Base-by-base conservation (phyloP, 2,888 invertebrate genomes). In the Athalia circularis region DNA sequence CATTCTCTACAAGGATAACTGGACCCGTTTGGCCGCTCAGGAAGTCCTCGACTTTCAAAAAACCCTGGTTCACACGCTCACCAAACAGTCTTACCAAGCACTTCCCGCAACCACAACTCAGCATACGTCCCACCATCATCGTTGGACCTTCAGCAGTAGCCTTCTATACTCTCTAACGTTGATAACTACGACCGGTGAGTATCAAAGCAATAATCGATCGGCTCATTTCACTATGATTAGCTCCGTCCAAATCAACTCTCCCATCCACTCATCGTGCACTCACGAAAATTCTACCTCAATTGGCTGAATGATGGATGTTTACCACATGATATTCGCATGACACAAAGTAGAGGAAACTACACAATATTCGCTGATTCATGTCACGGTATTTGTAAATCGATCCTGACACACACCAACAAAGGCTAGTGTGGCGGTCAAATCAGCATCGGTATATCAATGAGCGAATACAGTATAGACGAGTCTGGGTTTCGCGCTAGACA, bases 181-280 rank as follows among this genome's bases (percentile, higher is more conserved):
- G 83, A 98, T 98, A 88, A 98, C 98, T 7, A 98, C 98, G 59
- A 98, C 98, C 85, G 98, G 98, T 98, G 91, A 94, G 95, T 91
- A 79, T 61, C 54, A 7, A 54, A 54, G n/a, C 4, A 6, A 7
- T 11, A 54, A 54, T 11, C 4, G n/a, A 54, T 11, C 11, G 7
- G 54, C n/a, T 29, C 29, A 29, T 29, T 29, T 29, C 29, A 29
- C 29, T 29, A 29, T 29, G 29, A 29, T 29, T 29, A 29, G 29
- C 29, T 29, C 29, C 54, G n/a, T 7, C 8, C 52, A 11, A 9
- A 52, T 54, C n/a, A 54, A 7, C 7, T 54, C 9, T 54, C 54
- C 54, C 47, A 59, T n/a, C 9, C 6, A 9, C 59, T 61, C 13
- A 4, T n/a, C 13, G 9, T 5, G 2, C 29, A 29, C 2, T 29